phyloP scores from a whole-genome alignment of 2,888 invertebrate genomes.

The Anoncus sp. region DNA sequence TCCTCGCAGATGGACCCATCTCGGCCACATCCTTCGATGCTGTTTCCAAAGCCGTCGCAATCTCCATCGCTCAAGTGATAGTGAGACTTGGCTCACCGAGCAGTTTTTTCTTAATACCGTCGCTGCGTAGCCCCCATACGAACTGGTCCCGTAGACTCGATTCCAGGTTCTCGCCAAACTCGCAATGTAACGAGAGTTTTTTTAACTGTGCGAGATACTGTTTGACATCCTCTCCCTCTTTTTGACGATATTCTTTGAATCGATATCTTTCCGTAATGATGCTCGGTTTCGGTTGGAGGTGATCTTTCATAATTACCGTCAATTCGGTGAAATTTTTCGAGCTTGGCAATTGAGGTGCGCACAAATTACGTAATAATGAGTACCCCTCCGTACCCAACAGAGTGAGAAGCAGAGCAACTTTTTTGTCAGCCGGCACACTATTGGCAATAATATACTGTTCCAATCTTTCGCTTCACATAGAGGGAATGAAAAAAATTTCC shows the following conservation, averaged over 20 bases:
- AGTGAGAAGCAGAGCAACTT: slow-evolving; percentile 44
- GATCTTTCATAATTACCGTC: slow-evolving; percentile 50
- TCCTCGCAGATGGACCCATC: slow-evolving; percentile 21
- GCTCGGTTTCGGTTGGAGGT: slow-evolving; percentile 61
- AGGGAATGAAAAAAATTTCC: no score
- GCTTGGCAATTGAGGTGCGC: slow-evolving; percentile 48
- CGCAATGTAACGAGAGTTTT: slow-evolving; percentile 50
- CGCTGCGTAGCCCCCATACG: slow-evolving; percentile 53
- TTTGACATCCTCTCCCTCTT: slow-evolving; percentile 37
- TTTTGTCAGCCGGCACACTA: slow-evolving; percentile 32
- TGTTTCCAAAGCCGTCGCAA: slow-evolving; percentile 50
- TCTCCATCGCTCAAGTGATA: slow-evolving; percentile 37
- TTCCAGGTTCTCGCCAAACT: slow-evolving; percentile 49
- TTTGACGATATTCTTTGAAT: slow-evolving; percentile 60
- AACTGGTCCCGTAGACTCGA: slow-evolving; percentile 47
- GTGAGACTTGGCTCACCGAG: slow-evolving; percentile 48
- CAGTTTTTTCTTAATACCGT: slow-evolving; percentile 46
- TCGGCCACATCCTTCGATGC: slow-evolving; percentile 43
- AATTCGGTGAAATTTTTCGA: slow-evolving; percentile 45
- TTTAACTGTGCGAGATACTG: slow-evolving; percentile 55
- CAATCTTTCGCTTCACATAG: slow-evolving; percentile 36
- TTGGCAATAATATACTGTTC: slow-evolving; percentile 46
- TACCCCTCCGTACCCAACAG: slow-evolving; percentile 57
- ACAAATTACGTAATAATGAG: slow-evolving; percentile 56
- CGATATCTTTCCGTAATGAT: slow-evolving; percentile 61